Evolutionary conservation across 2,797 vertebrate genomes (phyloP).

Genomic region (Falco cherrug): DNA sequence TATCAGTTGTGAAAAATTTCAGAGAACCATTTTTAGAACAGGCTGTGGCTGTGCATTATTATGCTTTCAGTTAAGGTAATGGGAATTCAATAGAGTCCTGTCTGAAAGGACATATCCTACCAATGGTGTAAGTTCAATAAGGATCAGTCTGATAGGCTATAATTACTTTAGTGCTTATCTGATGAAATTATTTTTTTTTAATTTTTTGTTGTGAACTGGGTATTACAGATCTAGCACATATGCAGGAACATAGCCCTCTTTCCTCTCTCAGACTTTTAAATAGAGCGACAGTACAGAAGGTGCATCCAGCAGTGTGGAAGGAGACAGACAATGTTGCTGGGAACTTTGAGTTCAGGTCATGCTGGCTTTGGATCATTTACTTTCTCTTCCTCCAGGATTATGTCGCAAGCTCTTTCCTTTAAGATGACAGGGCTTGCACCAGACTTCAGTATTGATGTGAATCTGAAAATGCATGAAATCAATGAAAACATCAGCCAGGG

Average conservation of each 20-base stretch:
- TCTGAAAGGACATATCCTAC: not conserved
- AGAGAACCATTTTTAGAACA: not conserved
- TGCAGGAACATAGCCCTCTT: not conserved
- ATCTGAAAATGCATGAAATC: not conserved
- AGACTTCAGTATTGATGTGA: not conserved
- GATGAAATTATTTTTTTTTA: not conserved
- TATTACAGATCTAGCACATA: not conserved
- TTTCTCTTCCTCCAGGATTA: not conserved
- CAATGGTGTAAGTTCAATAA: not conserved
- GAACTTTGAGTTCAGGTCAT: not conserved
- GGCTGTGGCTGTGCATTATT: not conserved
- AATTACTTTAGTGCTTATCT: not conserved
- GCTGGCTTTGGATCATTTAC: not conserved
- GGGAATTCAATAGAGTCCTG: slow-evolving; percentile 3
- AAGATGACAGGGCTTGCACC: not conserved
- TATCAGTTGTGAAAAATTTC: not conserved
- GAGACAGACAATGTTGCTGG: accelerated
- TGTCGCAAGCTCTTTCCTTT: not conserved
- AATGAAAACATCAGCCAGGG: slow-evolving; percentile 17
- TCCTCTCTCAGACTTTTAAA: not conserved
- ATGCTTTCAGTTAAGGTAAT: slow-evolving; percentile 15
- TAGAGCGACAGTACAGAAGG: not conserved
- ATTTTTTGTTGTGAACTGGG: not conserved
- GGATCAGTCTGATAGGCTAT: not conserved
- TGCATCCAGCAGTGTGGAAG: not conserved